A percentile compares a stretch with the other conserved stretches of the same genome.
Conservation (phyloP, 2,113 vertebrate genomes). For the Gymnobelideus leadbeateri region DNA sequence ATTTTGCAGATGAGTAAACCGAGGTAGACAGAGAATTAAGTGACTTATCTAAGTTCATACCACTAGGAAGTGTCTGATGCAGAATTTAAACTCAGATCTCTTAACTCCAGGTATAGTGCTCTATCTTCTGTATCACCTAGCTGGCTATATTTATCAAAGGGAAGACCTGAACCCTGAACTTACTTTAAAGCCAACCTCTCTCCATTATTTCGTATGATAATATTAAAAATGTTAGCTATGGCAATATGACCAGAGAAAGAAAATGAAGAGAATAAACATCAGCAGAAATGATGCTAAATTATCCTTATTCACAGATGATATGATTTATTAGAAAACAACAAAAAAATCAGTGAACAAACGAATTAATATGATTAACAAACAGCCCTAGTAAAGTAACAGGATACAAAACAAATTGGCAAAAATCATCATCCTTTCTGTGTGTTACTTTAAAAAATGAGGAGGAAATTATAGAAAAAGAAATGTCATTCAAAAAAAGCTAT, state of each 20-base stretch:
- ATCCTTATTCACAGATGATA: neutral
- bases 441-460: neutral
- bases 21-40: neutral
- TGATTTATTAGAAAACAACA: neutral
- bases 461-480: neutral
- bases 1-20: neutral
- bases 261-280: neutral
- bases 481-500: neutral
- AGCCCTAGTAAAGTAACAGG: neutral
- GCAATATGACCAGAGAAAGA: neutral
- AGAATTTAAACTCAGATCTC: neutral
- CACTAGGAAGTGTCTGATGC: neutral
- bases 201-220: neutral
- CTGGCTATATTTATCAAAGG: neutral
- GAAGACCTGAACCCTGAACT: neutral
- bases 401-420: neutral
- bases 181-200: neutral
- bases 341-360: neutral
- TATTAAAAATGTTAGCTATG: neutral
- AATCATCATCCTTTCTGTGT: neutral
- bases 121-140: neutral
- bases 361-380: neutral
- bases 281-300: neutral
- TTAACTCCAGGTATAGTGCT: neutral
- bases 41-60: neutral